These are phyloP conservation scores for Falco berigora DNA, from an alignment of 2,797 vertebrate genomes.

Conservation along the genomic window DNA sequence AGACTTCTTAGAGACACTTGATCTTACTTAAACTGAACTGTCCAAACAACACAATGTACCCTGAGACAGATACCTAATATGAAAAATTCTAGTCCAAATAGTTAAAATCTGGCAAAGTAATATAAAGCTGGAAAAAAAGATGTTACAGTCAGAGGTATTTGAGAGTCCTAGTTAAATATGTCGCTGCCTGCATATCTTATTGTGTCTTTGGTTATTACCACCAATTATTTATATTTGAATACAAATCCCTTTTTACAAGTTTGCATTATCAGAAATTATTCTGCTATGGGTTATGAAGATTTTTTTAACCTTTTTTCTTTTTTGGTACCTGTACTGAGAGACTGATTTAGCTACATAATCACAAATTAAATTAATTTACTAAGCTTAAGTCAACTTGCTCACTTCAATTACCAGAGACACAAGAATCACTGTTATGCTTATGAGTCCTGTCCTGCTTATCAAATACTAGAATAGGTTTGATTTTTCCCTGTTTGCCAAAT, in stretches of 20 bases:
- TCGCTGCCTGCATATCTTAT: background rate
- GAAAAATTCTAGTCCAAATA: background rate
- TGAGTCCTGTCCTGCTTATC: background rate
- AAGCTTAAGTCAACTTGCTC: slow-evolving; percentile 25
- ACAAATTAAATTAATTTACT: slow-evolving; percentile 23
- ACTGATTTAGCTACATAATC: slow-evolving; percentile 12
- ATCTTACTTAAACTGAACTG: background rate
- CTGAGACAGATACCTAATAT: background rate
- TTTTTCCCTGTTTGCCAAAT: background rate
- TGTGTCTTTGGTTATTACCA: background rate
- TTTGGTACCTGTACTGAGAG: background rate
- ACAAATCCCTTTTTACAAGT: background rate
- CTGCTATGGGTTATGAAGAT: background rate
- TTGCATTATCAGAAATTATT: background rate
- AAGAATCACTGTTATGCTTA: background rate
- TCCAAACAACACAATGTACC: background rate
- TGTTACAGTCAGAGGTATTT: background rate
- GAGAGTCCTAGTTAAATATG: background rate
- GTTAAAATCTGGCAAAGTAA: slow-evolving; percentile 16
- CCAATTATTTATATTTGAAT: background rate
- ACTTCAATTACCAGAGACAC: background rate
- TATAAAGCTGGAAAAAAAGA: background rate
- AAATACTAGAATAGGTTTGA: background rate
- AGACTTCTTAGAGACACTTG: background rate
- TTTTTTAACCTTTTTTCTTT: background rate